These are phyloP conservation scores for Cercopithecus neglectus DNA, from an alignment of 2,797 vertebrate genomes.

Conservation along the genomic window DNA sequence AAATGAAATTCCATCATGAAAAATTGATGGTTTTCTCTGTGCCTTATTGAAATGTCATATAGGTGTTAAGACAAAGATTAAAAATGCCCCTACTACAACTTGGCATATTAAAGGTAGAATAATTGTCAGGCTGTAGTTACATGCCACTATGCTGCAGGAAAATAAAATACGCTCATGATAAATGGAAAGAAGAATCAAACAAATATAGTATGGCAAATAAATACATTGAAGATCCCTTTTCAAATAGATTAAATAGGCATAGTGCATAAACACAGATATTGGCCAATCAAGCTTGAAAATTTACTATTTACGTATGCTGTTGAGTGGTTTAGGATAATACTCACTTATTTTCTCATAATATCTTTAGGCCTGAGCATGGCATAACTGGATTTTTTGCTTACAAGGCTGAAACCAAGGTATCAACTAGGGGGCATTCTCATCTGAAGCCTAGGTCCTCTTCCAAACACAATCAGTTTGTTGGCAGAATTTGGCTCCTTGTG, in stretches of 20 bases:
- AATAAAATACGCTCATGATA: not conserved
- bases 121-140: not conserved
- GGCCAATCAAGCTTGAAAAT: not conserved
- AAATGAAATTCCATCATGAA: constrained; percentile 38
- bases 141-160: not conserved
- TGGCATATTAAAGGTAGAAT: not conserved
- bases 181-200: not conserved
- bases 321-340: not conserved
- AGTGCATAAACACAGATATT: not conserved
- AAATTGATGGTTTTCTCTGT: constrained; percentile 21
- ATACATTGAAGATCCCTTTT: not conserved
- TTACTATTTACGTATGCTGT: not conserved
- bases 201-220: not conserved
- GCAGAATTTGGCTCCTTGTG: not conserved
- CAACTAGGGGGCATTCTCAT: not conserved
- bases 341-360: not conserved
- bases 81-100: not conserved
- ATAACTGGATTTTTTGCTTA: not conserved
- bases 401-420: not conserved
- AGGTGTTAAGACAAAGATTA: constrained; percentile 36
- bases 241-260: not conserved
- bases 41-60: constrained; percentile 28
- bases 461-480: not conserved
- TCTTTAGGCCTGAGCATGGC: not conserved
- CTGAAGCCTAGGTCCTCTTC: not conserved